Conservation (phyloP, 1,140 invertebrate genomes). For the Coptotermes formosanus region DNA sequence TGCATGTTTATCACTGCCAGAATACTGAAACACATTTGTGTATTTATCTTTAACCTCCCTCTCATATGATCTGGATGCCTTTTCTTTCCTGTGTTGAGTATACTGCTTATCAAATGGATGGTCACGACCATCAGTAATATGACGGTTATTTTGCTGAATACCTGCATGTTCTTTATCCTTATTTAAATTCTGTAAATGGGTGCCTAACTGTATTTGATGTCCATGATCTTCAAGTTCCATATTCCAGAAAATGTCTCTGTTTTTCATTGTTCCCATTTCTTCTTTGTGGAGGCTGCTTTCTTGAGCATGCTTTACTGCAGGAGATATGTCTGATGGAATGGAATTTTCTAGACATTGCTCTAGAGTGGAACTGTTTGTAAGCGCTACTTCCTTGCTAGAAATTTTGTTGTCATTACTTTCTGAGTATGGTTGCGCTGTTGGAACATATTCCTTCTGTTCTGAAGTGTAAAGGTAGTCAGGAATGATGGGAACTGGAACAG, state of each 20-base stretch:
- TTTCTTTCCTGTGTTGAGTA: no score
- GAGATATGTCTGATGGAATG: background rate
- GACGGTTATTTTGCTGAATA: no score
- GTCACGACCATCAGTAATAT: no score
- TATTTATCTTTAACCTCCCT: no score
- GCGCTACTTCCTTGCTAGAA: background rate
- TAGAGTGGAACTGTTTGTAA: background rate
- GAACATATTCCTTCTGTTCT: slow-evolving; percentile 42
- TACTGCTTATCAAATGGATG: no score
- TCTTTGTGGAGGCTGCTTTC: background rate
- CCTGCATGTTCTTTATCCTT: no score
- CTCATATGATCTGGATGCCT: no score
- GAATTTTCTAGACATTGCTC: background rate
- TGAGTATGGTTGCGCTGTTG: background rate
- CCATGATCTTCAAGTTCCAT: background rate
- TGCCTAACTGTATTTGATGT: background rate
- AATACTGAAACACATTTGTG: no score
- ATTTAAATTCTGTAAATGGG: no score
- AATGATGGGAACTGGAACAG: slow-evolving; percentile 76
- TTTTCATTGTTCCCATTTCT: background rate
- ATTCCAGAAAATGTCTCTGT: background rate
- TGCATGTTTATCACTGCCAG: no score
- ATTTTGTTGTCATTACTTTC: background rate
- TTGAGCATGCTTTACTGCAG: background rate
- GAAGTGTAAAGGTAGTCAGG: slow-evolving; percentile 74